phyloP scores from a whole-genome alignment of 2,888 invertebrate species.

The Rhagonycha fulva region DNA sequence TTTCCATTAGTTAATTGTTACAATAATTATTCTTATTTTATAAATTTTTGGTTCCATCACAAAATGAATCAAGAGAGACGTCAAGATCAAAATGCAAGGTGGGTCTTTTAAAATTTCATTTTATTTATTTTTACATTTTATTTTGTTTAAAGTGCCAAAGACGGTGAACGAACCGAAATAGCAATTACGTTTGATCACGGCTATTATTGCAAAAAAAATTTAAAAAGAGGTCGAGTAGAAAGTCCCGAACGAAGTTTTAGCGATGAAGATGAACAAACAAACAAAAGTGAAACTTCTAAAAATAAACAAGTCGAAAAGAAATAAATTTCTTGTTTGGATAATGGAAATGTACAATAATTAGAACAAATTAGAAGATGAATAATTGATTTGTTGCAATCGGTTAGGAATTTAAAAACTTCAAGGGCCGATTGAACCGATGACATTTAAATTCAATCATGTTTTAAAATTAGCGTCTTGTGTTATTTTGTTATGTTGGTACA shows the following conservation, averaged over 20 bases:
- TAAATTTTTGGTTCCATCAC: neutral
- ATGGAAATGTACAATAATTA: neutral
- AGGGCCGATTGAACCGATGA: no score
- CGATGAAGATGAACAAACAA: neutral
- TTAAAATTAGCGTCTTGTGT: no score
- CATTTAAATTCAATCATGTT: no score
- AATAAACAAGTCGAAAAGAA: neutral
- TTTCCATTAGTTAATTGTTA: neutral
- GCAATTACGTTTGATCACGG: neutral
- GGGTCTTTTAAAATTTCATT: neutral
- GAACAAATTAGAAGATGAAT: no score
- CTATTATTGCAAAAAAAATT: neutral
- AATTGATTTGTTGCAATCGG: no score
- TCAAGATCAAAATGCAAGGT: neutral
- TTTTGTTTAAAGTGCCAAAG: neutral
- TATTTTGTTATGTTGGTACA: neutral
- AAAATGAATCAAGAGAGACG: neutral
- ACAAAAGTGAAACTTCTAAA: neutral
- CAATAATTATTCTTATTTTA: neutral
- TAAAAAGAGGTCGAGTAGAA: neutral
- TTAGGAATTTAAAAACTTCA: no score
- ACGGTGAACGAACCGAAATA: neutral
- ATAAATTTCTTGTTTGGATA: neutral
- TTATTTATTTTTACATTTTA: neutral
- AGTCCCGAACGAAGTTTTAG: neutral